Base-by-base conservation (phyloP, 2,888 invertebrate species). In the Sphinx pinastri region DNA sequence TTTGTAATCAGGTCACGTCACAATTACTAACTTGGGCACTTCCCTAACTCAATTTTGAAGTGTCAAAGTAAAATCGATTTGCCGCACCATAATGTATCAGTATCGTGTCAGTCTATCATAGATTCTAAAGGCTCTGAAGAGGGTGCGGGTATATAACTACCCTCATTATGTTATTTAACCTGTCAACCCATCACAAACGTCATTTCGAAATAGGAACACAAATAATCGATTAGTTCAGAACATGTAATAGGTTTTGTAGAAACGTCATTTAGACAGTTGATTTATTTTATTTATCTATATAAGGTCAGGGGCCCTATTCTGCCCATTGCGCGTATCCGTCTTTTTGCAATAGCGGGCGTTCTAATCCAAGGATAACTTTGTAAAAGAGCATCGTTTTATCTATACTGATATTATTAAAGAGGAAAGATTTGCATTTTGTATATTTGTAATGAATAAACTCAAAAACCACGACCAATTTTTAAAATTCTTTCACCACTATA, bases 41-140 rank as follows among this genome's bases (percentile, higher is more conserved):
- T 68, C 68, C 19, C 68, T 59, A 74, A 75, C 73, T 74, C 74
- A 72, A 77, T 77, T 77, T 75, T 71, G 72, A 73, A 76, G 74
- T 73, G 75, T 75, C 75, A 73, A 75, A 77, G 74, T 73, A 74
- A 16, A 54, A 54, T 54, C 16, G 67, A 45, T 66, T 31, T 68
- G 4, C 72, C 45, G 12, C 70, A 51, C 47, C n/a, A 67, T 60
- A 45, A 60, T 60, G 16, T 60, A 60, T 60, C 16, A 47, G 13
- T 25, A 5, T 12, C 19, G 25, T 25, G 25, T 60, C 16, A n/a
- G 47, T 47, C 60, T 10, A 54, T 54, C n/a, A 8, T 16, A 52
- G 47, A 47, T 47, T 8, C 12, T 47, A 13, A 13, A 12, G 51
- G 51, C 13, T 4, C 12, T 3, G 13, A 12, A 12, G 51, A 51